A percentile compares a stretch with the other conserved stretches of the same genome.
phyloP scores from a whole-genome alignment of 2,888 invertebrate genomes.

The Gerris lacustris region DNA sequence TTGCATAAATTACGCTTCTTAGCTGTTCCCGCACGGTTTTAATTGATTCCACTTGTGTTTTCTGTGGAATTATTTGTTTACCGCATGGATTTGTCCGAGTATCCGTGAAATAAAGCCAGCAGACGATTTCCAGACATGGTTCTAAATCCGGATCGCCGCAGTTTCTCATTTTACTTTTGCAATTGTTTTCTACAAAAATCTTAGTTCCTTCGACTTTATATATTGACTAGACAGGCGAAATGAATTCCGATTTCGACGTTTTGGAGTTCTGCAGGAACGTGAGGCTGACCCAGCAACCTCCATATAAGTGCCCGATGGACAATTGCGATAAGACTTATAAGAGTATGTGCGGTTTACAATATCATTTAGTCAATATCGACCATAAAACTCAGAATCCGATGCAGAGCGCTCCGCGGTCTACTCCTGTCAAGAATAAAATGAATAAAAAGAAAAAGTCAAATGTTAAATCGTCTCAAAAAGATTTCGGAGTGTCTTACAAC shows the following conservation, averaged over 20 bases:
- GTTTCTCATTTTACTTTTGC: too few relatives aligned
- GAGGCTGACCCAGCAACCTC: not conserved
- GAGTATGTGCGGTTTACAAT: not conserved
- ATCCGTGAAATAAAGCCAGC: too few relatives aligned
- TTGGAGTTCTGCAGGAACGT: slow-evolving; percentile 1
- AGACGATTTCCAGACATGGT: too few relatives aligned
- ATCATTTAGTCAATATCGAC: not conserved
- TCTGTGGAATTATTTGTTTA: too few relatives aligned
- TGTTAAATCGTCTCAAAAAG: not conserved
- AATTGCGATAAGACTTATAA: not conserved
- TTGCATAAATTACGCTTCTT: too few relatives aligned
- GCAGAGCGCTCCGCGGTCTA: not conserved
- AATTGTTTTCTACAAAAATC: too few relatives aligned
- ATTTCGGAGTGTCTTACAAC: not conserved
- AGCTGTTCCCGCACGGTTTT: too few relatives aligned
- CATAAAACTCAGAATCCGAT: not conserved
- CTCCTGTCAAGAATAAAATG: not conserved
- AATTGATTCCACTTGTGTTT: too few relatives aligned
- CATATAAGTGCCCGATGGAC: not conserved
- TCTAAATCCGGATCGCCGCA: too few relatives aligned
- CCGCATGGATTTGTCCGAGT: too few relatives aligned
- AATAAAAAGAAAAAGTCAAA: not conserved
- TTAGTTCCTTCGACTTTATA: too few relatives aligned
- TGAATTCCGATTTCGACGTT: not conserved
- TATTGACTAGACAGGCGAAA: not conserved